Evolutionary conservation across 1,140 invertebrate species (phyloP), one percentile per base, ranked within the genome.

Genomic region (Campoletis sonorensis): DNA sequence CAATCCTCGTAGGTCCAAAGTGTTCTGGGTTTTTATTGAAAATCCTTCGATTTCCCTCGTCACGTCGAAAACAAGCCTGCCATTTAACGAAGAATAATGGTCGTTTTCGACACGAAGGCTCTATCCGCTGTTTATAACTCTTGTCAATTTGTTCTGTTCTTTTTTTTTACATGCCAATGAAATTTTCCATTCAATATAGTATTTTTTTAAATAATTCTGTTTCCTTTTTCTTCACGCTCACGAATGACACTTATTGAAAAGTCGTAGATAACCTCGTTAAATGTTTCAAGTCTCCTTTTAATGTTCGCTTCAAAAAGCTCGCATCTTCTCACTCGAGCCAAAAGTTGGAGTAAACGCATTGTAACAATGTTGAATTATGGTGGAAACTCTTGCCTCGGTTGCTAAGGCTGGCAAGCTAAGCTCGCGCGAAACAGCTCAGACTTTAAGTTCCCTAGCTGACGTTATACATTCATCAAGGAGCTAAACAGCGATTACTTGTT

Each of bases 401-500:
- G 1, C 72, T 18, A 26, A 54, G 26, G 18, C 54, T 61, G 51
- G 21, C 30, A 21, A 40, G 76, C 75, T 81, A 68, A 78, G 64
- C 79, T 71, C 40, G 61, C 10, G 26, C 30, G 64, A 67, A 45
- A 11, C 40, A 45, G 40, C 8, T 11, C 58, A 23, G 76, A 78
- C 76, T 78, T 78, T 67, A 78, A 78, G 58, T 67, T 78, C 76
- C 58, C 79, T 45, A 80, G 78, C 80, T 75, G 75, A 84, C 79
- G 79, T 80, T 84, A 84, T 82, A 78, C 80, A 84, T 81, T 82
- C 83, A 82, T 79, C 67, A 71, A 80, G 83, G 80, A 81, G 78
- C 80, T 84, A 77, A 82, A 81, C 79, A 81, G 72, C 80, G 83
- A 84, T 84, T 84, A 84, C 80, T 58, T 37, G 68, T 83, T 83